Conservation (phyloP, 2,888 invertebrate species). For the Noctua janthe region DNA sequence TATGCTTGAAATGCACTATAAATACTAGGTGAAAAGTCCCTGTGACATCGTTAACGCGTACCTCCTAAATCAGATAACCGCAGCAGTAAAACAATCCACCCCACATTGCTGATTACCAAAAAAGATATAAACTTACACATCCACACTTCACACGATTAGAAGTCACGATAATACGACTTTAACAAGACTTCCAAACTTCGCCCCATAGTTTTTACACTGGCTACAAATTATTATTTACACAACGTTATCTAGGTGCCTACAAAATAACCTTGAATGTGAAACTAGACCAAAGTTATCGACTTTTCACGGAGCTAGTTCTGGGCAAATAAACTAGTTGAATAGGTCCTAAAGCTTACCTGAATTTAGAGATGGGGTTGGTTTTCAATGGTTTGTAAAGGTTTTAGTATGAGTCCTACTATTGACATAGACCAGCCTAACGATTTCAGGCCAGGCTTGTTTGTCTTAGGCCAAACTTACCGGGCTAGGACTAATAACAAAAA, state of each 20-base stretch:
- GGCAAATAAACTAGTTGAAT: background rate
- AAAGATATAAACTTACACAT: constrained; percentile 49
- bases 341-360: background rate
- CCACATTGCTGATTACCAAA: constrained; percentile 33
- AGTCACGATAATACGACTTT: constrained; percentile 49
- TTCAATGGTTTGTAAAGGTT: background rate
- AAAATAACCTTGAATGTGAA: constrained; percentile 46
- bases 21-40: background rate
- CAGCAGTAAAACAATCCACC: constrained; percentile 22
- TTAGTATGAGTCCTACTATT: background rate
- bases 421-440: background rate
- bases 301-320: constrained; percentile 25
- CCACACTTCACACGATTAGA: constrained; percentile 11
- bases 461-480: background rate
- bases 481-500: background rate
- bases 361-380: background rate
- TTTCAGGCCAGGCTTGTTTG: background rate
- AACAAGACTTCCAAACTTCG: constrained; percentile 44
- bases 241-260: background rate
- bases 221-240: constrained; percentile 22
- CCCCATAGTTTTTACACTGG: constrained; percentile 22
- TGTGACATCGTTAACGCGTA: constrained; percentile 10
- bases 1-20: background rate
- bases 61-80: constrained; percentile 22
- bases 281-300: constrained; percentile 48